A percentile compares a stretch with the other conserved stretches of the same genome.
phyloP scores from a whole-genome alignment of 2,797 vertebrate species.

The Chiloscyllium punctatum region DNA sequence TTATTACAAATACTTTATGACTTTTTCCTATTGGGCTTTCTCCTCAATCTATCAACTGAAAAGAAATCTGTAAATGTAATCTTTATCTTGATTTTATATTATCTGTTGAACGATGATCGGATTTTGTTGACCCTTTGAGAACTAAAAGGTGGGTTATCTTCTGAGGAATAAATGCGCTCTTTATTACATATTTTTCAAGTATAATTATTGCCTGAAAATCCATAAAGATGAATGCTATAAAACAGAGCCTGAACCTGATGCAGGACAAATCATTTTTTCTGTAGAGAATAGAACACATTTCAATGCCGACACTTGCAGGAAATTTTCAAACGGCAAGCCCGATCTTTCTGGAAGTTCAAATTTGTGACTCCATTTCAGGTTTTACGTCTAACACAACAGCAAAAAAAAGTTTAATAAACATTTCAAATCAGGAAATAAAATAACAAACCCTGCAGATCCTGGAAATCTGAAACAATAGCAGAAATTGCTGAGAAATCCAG shows the following conservation, averaged over 20 bases:
- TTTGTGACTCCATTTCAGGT: neutral
- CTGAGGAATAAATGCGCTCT: neutral
- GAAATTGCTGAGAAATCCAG: too few species aligned
- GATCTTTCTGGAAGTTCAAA: neutral
- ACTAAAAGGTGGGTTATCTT: neutral
- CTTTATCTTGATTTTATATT: slow-evolving; percentile 23
- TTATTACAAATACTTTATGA: slow-evolving; percentile 17
- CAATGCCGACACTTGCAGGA: neutral
- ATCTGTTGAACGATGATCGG: neutral
- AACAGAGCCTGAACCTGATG: neutral
- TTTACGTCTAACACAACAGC: neutral
- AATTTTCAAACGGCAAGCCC: neutral
- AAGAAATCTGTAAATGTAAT: neutral
- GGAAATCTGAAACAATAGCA: too few species aligned
- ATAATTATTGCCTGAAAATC: neutral
- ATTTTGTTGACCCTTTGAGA: slow-evolving; percentile 22
- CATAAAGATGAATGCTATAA: neutral
- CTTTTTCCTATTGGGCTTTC: slow-evolving; percentile 17
- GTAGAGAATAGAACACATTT: neutral
- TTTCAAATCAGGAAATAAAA: too few species aligned
- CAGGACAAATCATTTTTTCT: neutral
- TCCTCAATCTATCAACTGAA: neutral
- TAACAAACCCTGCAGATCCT: too few species aligned
- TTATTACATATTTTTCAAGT: neutral
- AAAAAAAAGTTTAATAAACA: neutral